These are phyloP conservation scores for Rhadinocentrus ornatus DNA, from an alignment of 2,797 vertebrate genomes.

Conservation along the genomic window DNA sequence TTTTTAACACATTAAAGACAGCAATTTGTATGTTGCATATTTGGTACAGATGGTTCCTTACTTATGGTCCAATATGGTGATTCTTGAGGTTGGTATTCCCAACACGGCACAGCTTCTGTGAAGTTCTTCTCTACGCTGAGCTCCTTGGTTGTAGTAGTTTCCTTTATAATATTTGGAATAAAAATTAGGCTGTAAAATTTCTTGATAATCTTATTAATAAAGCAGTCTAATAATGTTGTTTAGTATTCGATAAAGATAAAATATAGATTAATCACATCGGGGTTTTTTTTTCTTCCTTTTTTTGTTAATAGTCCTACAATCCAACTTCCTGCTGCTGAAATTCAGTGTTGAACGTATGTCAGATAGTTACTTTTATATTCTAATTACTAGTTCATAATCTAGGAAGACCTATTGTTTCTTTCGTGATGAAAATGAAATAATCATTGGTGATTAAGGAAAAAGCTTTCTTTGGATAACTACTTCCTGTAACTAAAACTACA, in stretches of 20 bases:
- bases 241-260: not conserved
- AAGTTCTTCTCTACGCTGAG: slow-evolving; percentile 90
- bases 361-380: not conserved
- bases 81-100: slow-evolving; percentile 86
- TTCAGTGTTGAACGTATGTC: not conserved
- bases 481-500: not conserved
- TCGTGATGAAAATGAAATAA: not conserved
- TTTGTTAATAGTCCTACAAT: not conserved
- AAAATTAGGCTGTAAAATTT: slow-evolving; percentile 8
- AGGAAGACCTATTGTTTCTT: too few relatives aligned
- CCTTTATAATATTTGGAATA: slow-evolving; percentile 80
- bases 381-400: not conserved
- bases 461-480: not conserved
- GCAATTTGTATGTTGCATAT: slow-evolving; percentile 3
- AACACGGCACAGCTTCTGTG: slow-evolving; percentile 89
- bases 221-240: not conserved
- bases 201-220: not conserved
- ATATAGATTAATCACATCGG: not conserved
- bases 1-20: not conserved
- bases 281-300: too few relatives aligned
- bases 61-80: slow-evolving; percentile 90
- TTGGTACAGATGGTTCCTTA: slow-evolving; percentile 73
- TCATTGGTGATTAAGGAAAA: not conserved
- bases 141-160: slow-evolving; percentile 93
- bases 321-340: not conserved